A percentile compares a stretch with the other conserved stretches of the same genome.
phyloP scores from a whole-genome alignment of 2,888 invertebrate species.

The Nymphalis c-album region DNA sequence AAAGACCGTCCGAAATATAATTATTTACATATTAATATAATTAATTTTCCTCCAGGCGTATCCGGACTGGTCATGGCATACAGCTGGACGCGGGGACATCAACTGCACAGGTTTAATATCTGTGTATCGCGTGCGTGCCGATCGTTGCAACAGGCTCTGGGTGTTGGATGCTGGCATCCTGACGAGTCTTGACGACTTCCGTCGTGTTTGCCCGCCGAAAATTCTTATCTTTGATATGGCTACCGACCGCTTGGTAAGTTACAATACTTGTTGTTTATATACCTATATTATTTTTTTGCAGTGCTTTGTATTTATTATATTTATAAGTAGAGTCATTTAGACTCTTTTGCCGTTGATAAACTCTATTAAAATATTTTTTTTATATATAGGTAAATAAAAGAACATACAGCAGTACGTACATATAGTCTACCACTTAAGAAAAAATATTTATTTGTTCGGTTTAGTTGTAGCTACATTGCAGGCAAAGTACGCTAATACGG shows the following conservation, averaged over 20 bases:
- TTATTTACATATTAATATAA: background rate
- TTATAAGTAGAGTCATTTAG: too few species aligned
- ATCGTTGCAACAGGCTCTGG: slow-evolving; percentile 92
- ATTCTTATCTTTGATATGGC: slow-evolving; percentile 89
- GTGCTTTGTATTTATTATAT: too few species aligned
- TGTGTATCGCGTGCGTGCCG: slow-evolving; percentile 88
- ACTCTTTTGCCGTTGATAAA: too few species aligned
- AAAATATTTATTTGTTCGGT: too few species aligned
- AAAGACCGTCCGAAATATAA: too few species aligned
- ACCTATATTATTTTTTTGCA: too few species aligned
- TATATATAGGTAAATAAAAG: too few species aligned
- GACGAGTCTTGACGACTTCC: slow-evolving; percentile 86
- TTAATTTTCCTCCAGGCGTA: slow-evolving; percentile 76
- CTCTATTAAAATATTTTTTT: too few species aligned
- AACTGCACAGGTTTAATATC: slow-evolving; percentile 90
- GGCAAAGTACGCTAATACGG: too few species aligned
- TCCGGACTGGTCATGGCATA: slow-evolving; percentile 90
- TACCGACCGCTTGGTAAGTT: slow-evolving; percentile 84
- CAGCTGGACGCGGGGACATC: slow-evolving; percentile 84
- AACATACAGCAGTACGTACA: too few species aligned
- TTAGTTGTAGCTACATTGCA: too few species aligned
- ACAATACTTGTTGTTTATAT: background rate
- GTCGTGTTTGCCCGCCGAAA: slow-evolving; percentile 88
- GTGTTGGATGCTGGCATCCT: slow-evolving; percentile 89
- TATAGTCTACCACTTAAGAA: too few species aligned